Evolutionary conservation across 37 sponge, comb jelly and placozoan genomes (phyloP).

Genomic region (Spongilla lacustris): DNA sequence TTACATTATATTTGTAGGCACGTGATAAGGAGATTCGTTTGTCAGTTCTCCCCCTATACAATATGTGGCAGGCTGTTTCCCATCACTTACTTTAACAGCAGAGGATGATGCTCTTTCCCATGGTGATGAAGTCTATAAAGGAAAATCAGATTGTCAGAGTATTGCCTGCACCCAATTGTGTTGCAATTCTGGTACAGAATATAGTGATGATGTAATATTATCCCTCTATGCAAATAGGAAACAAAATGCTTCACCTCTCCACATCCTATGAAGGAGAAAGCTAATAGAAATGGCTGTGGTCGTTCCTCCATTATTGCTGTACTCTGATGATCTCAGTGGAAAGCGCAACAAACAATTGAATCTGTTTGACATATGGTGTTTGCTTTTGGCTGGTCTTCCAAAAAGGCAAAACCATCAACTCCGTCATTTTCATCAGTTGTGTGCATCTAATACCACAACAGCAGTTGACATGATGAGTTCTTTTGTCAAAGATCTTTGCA

Average conservation of each 20-base stretch:
- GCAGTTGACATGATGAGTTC: constrained; percentile 27
- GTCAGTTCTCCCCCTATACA: not conserved
- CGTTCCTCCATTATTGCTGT: constrained; percentile 18
- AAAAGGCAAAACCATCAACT: not conserved
- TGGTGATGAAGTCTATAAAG: constrained; percentile 1
- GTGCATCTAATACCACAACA: constrained; percentile 17
- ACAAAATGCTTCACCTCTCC: too few species aligned
- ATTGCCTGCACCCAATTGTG: not conserved
- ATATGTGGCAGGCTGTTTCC: constrained; percentile 1
- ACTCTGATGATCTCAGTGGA: constrained; percentile 56
- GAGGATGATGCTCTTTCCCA: not conserved
- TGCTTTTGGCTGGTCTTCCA: constrained; percentile 30
- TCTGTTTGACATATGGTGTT: constrained; percentile 33
- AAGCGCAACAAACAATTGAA: constrained; percentile 47
- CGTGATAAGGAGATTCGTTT: not conserved
- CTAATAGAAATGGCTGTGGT: not conserved
- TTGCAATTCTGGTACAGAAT: not conserved
- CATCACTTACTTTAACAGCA: not conserved
- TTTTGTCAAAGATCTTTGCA: too few species aligned
- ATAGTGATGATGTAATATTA: too few species aligned
- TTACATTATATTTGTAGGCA: not conserved
- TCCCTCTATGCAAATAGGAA: too few species aligned
- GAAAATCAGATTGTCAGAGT: not conserved
- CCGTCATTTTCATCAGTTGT: constrained; percentile 6
- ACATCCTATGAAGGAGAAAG: too few species aligned